Evolutionary conservation across 2,797 vertebrate species (phyloP).

Genomic region (Microhierax caerulescens): DNA sequence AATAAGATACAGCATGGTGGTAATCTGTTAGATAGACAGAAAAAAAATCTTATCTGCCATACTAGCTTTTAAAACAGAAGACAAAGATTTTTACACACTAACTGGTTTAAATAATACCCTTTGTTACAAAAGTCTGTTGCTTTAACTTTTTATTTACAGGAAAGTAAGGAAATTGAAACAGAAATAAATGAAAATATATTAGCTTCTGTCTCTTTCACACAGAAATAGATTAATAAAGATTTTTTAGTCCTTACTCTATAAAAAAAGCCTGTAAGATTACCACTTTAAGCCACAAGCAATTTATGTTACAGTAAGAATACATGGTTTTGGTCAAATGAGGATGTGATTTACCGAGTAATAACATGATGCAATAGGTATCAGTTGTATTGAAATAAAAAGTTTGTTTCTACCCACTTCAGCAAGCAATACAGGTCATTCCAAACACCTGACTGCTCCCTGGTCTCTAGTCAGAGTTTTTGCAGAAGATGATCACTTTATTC

Average conservation of each 20-base stretch:
- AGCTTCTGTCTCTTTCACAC: not conserved
- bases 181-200: not conserved
- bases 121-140: not conserved
- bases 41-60: not conserved
- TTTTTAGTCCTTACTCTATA: not conserved
- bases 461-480: not conserved
- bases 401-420: not conserved
- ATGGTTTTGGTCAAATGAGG: not conserved
- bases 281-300: not conserved
- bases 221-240: not conserved
- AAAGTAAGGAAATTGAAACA: not conserved
- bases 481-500: not conserved
- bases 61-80: not conserved
- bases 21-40: not conserved
- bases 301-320: not conserved
- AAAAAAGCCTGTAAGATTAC: not conserved
- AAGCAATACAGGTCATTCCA: not conserved
- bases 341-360: not conserved
- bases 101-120: not conserved
- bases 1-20: not conserved
- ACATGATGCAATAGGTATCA: not conserved
- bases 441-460: not conserved
- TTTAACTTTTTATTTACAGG: not conserved
- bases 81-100: not conserved
- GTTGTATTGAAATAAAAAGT: not conserved